A percentile compares a stretch with the other conserved stretches of the same genome.
These are phyloP conservation scores for Conus ventricosus DNA, from an alignment of 1,140 invertebrate genomes.

Conservation along the genomic window DNA sequence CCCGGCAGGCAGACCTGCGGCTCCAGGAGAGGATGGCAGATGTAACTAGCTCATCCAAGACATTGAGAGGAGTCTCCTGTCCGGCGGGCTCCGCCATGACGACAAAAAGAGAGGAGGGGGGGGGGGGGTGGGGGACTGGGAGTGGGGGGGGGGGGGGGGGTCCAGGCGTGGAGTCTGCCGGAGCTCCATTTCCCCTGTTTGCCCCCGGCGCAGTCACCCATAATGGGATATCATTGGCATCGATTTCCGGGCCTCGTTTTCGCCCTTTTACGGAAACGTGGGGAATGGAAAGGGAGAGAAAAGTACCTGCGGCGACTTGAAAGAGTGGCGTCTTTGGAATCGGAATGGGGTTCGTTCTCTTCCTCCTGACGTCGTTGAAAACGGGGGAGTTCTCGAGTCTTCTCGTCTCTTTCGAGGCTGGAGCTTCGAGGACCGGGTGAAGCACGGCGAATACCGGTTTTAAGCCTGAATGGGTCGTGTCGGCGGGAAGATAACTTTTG, in stretches of 20 bases:
- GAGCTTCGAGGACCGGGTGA: too few species aligned
- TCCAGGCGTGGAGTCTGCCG: too few species aligned
- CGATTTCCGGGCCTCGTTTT: constrained; percentile 11
- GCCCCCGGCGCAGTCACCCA: constrained; percentile 12
- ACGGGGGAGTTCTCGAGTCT: too few species aligned
- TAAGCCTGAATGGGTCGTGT: too few species aligned
- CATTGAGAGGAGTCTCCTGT: not conserved
- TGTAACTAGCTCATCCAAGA: not conserved
- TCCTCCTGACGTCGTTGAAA: too few species aligned
- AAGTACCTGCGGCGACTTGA: not conserved
- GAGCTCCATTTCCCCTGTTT: not conserved
- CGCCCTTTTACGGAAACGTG: not conserved
- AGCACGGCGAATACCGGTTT: too few species aligned
- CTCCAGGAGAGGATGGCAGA: not conserved
- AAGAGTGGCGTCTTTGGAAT: too few species aligned
- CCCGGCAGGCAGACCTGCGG: too few species aligned
- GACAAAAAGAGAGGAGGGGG: not conserved
- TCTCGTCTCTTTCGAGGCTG: too few species aligned
- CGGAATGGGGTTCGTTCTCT: too few species aligned
- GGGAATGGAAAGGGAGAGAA: not conserved
- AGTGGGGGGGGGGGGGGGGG: too few species aligned
- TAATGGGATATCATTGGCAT: constrained; percentile 9
- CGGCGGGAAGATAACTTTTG: too few species aligned
- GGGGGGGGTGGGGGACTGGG: not conserved
- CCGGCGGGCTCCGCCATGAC: not conserved